These are phyloP conservation scores for Helobdella robusta DNA, from an alignment of 2,888 invertebrate species.

Conservation along the genomic window DNA sequence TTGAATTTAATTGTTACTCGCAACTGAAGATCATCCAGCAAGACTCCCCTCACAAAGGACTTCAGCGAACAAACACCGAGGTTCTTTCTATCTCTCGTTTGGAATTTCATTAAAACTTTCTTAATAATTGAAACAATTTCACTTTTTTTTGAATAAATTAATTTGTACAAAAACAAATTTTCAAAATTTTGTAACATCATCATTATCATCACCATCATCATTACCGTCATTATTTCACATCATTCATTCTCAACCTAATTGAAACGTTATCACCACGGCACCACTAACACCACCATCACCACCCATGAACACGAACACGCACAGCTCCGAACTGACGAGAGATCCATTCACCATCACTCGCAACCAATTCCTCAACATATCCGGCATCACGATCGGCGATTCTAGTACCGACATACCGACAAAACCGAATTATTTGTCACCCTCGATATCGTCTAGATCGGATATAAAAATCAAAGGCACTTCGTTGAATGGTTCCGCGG, in stretches of 20 bases:
- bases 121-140: neutral
- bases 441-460: conserved; percentile 9
- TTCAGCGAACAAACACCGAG: neutral
- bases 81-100: neutral
- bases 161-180: no score
- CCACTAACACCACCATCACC: neutral
- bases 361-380: conserved; percentile 30
- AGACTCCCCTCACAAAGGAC: neutral
- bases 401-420: conserved; percentile 31
- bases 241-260: no score
- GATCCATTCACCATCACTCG: conserved; percentile 22
- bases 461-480: conserved; percentile 1
- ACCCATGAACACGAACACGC: no score
- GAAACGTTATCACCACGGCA: neutral
- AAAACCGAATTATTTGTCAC: conserved; percentile 20
- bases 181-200: no score
- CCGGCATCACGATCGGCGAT: conserved; percentile 34
- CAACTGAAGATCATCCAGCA: neutral
- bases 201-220: no score
- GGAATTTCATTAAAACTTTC: neutral
- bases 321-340: no score
- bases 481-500: neutral
- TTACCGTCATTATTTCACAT: no score
- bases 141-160: no score
- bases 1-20: neutral